These are phyloP conservation scores for Fregata magnificens DNA, from an alignment of 2,113 vertebrate species.

Conservation along the genomic window DNA sequence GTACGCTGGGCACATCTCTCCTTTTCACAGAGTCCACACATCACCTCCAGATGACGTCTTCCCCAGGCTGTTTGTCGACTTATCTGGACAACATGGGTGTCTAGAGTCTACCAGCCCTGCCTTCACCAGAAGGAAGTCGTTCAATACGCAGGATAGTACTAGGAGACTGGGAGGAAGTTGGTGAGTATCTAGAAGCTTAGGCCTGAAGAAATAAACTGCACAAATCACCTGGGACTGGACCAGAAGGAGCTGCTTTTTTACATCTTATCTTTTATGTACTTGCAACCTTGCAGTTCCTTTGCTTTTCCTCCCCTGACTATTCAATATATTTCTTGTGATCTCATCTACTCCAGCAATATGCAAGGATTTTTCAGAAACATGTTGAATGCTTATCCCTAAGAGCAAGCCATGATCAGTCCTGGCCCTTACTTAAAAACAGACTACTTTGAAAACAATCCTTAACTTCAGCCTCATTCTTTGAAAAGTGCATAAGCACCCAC, in stretches of 20 bases:
- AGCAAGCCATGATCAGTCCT: neutral
- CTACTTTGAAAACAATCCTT: neutral
- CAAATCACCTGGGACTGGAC: neutral
- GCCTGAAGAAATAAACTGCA: neutral
- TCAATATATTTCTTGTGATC: neutral
- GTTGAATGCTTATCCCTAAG: neutral
- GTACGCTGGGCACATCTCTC: fast-evolving
- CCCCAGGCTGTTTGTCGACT: neutral
- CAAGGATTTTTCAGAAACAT: neutral
- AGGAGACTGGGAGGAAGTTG: neutral
- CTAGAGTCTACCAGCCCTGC: neutral
- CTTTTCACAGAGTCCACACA: neutral
- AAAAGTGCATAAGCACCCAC: neutral
- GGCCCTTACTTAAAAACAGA: neutral
- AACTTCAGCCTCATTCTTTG: neutral
- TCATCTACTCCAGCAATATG: neutral
- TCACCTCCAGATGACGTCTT: neutral
- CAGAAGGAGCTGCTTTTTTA: neutral
- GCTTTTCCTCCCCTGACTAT: neutral
- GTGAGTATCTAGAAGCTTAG: neutral
- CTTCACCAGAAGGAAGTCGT: neutral
- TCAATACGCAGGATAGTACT: neutral
- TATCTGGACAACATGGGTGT: neutral
- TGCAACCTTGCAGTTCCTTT: neutral
- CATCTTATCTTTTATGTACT: neutral